phyloP scores from a whole-genome alignment of 2,113 vertebrate species.

The Dasypus novemcinctus region DNA sequence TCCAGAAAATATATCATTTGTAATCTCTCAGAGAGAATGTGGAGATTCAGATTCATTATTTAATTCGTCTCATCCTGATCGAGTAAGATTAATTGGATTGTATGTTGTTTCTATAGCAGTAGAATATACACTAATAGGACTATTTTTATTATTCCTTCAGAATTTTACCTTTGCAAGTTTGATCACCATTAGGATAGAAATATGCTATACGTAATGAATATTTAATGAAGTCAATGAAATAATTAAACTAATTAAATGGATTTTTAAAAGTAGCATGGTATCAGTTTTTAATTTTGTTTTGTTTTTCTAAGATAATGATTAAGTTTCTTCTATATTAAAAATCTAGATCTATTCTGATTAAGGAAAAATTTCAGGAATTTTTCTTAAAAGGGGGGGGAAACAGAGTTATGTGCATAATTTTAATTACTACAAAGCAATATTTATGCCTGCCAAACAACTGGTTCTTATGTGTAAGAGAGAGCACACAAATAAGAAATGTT shows the following conservation, averaged over 20 bases:
- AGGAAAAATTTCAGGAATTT: background rate
- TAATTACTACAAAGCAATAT: background rate
- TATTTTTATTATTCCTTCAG: background rate
- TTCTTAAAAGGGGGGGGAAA: background rate
- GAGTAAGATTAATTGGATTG: too few species aligned
- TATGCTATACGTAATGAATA: background rate
- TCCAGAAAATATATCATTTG: background rate
- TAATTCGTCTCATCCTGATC: background rate
- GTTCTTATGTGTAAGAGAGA: background rate
- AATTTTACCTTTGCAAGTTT: background rate
- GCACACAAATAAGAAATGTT: too few species aligned
- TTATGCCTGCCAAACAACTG: background rate
- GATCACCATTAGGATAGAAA: background rate
- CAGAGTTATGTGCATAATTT: background rate
- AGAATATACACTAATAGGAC: background rate
- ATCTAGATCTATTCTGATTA: background rate
- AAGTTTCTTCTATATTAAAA: background rate
- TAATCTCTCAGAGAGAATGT: background rate
- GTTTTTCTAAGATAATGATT: background rate
- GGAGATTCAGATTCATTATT: background rate
- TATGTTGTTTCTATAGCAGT: fast-evolving
- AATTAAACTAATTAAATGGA: too few species aligned
- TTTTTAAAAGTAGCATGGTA: background rate
- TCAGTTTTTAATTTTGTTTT: background rate
- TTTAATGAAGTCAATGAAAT: background rate